Percentiles rank a stretch among this genome's conserved stretches.
These are phyloP conservation scores for Myotis daubentonii DNA, from an alignment of 2,797 vertebrate species.

Conservation along the genomic window DNA sequence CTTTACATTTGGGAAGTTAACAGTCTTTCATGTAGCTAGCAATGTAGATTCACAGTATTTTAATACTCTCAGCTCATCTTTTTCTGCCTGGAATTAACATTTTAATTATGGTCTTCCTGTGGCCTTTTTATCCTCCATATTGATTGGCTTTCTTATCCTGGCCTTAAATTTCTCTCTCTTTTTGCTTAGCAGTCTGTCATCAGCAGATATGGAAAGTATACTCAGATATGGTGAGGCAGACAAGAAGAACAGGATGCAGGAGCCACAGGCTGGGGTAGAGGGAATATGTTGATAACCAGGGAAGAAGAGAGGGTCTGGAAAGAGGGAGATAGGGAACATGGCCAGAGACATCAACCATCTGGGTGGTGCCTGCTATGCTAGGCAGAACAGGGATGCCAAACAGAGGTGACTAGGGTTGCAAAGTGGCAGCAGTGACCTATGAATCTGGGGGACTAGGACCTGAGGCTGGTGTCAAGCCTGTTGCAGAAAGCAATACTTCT, in stretches of 20 bases:
- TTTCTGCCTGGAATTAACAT: background rate
- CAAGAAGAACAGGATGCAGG: background rate
- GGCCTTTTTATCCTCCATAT: background rate
- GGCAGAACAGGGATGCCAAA: background rate
- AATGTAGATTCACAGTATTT: background rate
- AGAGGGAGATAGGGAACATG: background rate
- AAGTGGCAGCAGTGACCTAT: background rate
- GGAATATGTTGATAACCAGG: background rate
- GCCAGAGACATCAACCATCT: background rate
- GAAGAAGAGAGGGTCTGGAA: background rate
- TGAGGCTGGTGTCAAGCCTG: background rate
- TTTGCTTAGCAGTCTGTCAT: constrained; percentile 16
- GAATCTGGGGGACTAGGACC: background rate
- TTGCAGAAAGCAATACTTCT: background rate
- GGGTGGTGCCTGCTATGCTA: background rate
- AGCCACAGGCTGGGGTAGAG: background rate
- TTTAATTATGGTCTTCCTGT: background rate
- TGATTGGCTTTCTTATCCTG: background rate
- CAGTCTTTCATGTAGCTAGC: background rate
- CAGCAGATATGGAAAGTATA: background rate
- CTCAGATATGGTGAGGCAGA: background rate
- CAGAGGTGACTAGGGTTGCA: background rate
- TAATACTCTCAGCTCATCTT: background rate
- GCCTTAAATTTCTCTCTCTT: background rate
- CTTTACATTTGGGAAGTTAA: background rate